phyloP scores from a whole-genome alignment of 2,113 vertebrate genomes.

The Myotis davidii region DNA sequence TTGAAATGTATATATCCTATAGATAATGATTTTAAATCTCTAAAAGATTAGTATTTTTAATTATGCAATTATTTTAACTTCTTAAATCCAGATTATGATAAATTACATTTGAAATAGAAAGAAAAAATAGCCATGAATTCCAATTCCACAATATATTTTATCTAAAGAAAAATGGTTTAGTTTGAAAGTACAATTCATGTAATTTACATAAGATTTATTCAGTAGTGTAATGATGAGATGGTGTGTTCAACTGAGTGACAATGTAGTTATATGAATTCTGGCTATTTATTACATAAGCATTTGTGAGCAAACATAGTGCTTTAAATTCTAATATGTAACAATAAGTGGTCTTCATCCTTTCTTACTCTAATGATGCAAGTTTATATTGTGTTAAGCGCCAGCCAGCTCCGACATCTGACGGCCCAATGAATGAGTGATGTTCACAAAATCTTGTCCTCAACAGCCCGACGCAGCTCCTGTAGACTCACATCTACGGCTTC shows the following conservation, averaged over 20 bases:
- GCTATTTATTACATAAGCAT: not conserved
- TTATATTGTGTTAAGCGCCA: not conserved
- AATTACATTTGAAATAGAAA: slow-evolving; percentile 44
- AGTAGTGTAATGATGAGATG: not conserved
- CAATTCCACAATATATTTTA: not conserved
- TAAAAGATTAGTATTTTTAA: not conserved
- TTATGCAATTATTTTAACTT: slow-evolving; percentile 16
- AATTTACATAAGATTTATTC: slow-evolving; percentile 21
- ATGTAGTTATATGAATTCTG: not conserved
- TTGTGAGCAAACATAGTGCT: slow-evolving; percentile 13
- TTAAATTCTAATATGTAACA: not conserved
- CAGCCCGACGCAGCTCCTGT: no score
- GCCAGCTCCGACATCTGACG: not conserved
- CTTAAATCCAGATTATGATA: not conserved
- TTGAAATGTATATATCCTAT: not conserved
- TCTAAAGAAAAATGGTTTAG: not conserved
- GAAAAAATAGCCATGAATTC: not conserved
- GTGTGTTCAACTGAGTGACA: not conserved
- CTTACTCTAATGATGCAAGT: not conserved
- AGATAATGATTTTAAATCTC: slow-evolving; percentile 20
- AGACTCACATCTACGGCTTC: not conserved
- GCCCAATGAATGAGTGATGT: not conserved
- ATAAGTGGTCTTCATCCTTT: not conserved
- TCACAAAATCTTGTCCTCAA: not conserved
- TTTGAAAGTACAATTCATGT: not conserved